phyloP scores from a whole-genome alignment of 92 coral and sea anemone species.

The Paramuricea clavata region DNA sequence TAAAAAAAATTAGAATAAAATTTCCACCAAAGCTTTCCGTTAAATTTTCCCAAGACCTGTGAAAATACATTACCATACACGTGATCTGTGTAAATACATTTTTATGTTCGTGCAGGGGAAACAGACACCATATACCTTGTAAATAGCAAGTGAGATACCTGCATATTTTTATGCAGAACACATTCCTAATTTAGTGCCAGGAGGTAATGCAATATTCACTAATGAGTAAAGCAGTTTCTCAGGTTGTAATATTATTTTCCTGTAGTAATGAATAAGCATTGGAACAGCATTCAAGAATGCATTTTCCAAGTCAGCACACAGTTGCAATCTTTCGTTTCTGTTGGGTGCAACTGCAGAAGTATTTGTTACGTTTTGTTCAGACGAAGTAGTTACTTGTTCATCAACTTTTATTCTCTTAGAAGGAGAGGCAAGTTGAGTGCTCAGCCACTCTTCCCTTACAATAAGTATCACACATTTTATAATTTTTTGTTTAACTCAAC shows the following conservation, averaged over 20 bases:
- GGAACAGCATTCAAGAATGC: background rate
- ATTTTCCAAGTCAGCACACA: background rate
- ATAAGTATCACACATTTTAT: background rate
- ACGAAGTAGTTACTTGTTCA: background rate
- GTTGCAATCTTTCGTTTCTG: background rate
- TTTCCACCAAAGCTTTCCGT: too few species aligned
- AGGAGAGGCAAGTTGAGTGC: background rate
- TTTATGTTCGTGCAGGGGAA: too few species aligned
- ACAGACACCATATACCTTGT: too few species aligned
- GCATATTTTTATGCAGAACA: background rate
- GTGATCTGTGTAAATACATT: too few species aligned
- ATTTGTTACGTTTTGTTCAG: background rate
- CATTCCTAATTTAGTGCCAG: background rate
- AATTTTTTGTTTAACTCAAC: background rate
- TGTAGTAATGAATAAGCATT: background rate
- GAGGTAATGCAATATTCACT: background rate
- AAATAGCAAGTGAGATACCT: too few species aligned
- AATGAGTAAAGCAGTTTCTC: background rate
- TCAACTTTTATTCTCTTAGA: background rate
- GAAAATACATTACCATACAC: too few species aligned
- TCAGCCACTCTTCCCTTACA: background rate
- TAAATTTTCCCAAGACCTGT: too few species aligned
- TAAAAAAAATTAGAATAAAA: too few species aligned
- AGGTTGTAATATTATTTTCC: background rate
- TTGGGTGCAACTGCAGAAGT: background rate